Evolutionary conservation across 1,140 invertebrate genomes (phyloP).

Genomic region (Atta cephalotes): DNA sequence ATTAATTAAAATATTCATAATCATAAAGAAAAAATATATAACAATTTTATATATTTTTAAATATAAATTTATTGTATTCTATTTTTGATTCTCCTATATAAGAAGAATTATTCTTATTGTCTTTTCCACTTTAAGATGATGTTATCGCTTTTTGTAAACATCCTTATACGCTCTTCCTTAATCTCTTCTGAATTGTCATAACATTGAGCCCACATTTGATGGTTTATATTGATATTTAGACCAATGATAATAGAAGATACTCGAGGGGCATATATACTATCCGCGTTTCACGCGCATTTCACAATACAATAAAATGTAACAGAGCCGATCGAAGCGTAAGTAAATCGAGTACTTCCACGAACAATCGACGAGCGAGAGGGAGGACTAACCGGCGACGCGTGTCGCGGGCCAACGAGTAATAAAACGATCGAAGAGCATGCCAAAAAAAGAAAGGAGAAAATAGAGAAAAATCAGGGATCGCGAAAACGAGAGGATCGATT

Average conservation of each 20-base stretch:
- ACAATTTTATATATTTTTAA: background rate
- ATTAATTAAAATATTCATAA: background rate
- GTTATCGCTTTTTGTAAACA: background rate
- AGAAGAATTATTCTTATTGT: background rate
- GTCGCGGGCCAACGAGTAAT: background rate
- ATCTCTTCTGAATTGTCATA: background rate
- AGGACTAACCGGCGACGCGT: constrained; percentile 30
- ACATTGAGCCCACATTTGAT: background rate
- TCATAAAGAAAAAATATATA: background rate
- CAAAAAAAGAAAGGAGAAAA: background rate
- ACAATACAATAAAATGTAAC: constrained; percentile 2
- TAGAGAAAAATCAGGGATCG: too few relatives aligned
- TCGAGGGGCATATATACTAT: background rate
- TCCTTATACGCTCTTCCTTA: background rate
- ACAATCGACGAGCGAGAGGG: background rate
- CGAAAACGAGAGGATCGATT: background rate
- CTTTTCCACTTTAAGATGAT: background rate
- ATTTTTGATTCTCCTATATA: background rate
- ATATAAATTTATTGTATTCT: too few relatives aligned
- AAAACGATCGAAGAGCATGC: background rate
- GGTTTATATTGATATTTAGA: background rate
- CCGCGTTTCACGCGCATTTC: background rate
- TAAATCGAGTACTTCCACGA: constrained; percentile 24
- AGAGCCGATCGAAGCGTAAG: background rate
- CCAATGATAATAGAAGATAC: background rate